These are phyloP conservation scores for Mellilla xanthometata DNA, from an alignment of 2,888 invertebrate genomes.

Conservation along the genomic window DNA sequence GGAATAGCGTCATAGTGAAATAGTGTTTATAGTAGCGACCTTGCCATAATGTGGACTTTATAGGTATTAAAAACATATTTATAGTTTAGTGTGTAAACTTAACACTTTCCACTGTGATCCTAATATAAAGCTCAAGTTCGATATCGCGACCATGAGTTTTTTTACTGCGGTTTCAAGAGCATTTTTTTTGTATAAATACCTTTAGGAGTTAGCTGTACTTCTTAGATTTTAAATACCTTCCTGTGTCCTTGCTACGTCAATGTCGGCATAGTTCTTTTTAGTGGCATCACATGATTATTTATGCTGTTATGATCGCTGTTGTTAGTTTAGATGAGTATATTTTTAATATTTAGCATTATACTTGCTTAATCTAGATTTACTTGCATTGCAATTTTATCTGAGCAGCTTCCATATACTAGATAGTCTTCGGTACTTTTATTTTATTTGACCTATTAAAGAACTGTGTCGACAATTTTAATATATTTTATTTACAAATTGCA, in stretches of 20 bases:
- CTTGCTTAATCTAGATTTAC: background rate
- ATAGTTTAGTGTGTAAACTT: conserved; percentile 65
- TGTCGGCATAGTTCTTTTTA: too few species aligned
- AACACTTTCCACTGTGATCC: conserved; percentile 83
- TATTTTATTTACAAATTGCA: conserved; percentile 31
- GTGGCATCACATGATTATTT: too few species aligned
- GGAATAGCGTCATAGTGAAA: conserved; percentile 53
- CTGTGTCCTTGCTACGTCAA: conserved; percentile 67
- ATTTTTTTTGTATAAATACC: conserved; percentile 33
- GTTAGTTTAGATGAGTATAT: too few species aligned
- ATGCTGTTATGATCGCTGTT: too few species aligned
- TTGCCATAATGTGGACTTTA: conserved; percentile 80
- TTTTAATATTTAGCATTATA: too few species aligned
- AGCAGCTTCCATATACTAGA: too few species aligned
- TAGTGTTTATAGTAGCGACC: conserved; percentile 74
- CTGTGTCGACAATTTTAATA: conserved; percentile 30
- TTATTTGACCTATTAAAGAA: conserved; percentile 2
- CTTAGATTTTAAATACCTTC: conserved; percentile 40
- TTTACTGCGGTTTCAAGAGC: conserved; percentile 40
- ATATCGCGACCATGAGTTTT: conserved; percentile 62
- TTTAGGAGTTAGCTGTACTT: conserved; percentile 48
- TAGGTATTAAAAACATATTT: conserved; percentile 55
- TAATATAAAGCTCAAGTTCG: conserved; percentile 78
- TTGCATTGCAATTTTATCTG: background rate
- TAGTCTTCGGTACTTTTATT: too few species aligned